phyloP scores from a whole-genome alignment of 1,140 invertebrate genomes.

The Calephelis nemesis region DNA sequence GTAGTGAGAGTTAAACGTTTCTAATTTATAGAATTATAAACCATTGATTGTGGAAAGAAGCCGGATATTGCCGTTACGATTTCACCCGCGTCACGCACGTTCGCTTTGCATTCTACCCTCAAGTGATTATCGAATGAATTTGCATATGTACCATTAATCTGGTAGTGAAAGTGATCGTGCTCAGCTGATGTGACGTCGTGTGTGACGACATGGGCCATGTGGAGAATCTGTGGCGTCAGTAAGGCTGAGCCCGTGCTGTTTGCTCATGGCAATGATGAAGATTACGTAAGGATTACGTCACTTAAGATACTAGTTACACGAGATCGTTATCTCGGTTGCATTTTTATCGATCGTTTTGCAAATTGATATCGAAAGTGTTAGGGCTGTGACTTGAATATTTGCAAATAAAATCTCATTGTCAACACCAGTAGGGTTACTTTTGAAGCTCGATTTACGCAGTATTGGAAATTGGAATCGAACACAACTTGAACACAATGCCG shows the following conservation, averaged over 20 bases:
- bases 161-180: conserved; percentile 64
- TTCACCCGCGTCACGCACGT: conserved; percentile 72
- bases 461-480: too few relatives aligned
- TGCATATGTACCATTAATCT: conserved; percentile 48
- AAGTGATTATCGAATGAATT: conserved; percentile 52
- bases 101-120: conserved; percentile 49
- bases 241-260: conserved; percentile 65
- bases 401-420: too few relatives aligned
- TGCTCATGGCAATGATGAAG: conserved; percentile 54
- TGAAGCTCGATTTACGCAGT: too few relatives aligned
- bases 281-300: conserved; percentile 60
- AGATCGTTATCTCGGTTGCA: background rate
- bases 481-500: too few relatives aligned
- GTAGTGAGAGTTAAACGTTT: conserved; percentile 21
- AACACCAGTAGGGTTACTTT: too few relatives aligned
- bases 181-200: conserved; percentile 62
- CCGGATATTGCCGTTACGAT: conserved; percentile 69
- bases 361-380: background rate
- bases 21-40: conserved; percentile 23
- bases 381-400: background rate
- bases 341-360: background rate
- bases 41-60: conserved; percentile 33
- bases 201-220: conserved; percentile 72
- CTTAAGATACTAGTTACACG: conserved; percentile 17
- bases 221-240: conserved; percentile 73